Base-by-base conservation (phyloP, 2,888 invertebrate genomes). In the Selenia dentaria region DNA sequence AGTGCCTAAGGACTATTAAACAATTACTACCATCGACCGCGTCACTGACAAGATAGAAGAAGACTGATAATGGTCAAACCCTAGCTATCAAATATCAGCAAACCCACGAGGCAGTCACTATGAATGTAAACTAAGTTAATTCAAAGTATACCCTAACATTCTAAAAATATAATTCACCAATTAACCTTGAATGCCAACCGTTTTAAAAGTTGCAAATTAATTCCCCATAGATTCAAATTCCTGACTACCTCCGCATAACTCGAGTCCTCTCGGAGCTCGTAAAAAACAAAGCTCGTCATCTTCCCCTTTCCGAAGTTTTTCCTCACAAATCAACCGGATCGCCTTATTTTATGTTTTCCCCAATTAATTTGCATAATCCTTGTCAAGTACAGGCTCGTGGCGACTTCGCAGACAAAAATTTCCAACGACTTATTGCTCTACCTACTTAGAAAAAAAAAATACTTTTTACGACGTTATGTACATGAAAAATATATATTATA, bases 281-380 rank as follows among this genome's bases (percentile, higher is more conserved):
- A 71, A 70, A 65, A 66, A 67, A 64, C 63, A 70, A 67, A 62
- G 57, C 29, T 26, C 28, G 12, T 8, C 14, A 28, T 38, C 36
- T 25, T 28, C 20, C 42, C 27, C 14, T 35, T 36, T 47, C 33
- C 36, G 33, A 33, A 51, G 50, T 60, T 64, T 62, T 65, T 72
- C 59, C 61, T 56, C 67, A 59, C 71, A 69, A 71, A 73, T 76
- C 75, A 71, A 70, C 70, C 67, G 65, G 62, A 68, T 65, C 70
- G 64, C 66, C 64, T 61, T 73, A 68, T 76, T 76, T 72, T 64
- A 67, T 72, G 66, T 74, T 73, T 63, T 63, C 72, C 70, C 67
- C 76, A 69, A 78, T 76, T 73, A 74, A 79, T 79, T 77, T 79
- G 65, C 79, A 79, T 79, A 79, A 78, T 73, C 74, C 74, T 74